A percentile compares a stretch with the other conserved stretches of the same genome.
Conservation (phyloP, 2,888 invertebrate species). For the Idaea dimidiata region DNA sequence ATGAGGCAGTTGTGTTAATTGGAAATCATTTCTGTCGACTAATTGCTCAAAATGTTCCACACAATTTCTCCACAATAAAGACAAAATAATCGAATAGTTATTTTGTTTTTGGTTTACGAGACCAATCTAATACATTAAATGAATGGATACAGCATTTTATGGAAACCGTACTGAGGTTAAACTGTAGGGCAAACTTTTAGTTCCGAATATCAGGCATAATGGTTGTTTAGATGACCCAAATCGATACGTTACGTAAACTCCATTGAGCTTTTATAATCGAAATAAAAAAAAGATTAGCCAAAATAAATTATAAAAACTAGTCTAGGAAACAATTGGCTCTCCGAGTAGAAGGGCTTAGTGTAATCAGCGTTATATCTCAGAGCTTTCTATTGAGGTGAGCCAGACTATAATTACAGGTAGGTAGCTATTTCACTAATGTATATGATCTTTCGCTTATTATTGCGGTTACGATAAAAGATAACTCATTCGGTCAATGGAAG, state of each 20-base stretch:
- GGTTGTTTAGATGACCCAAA: neutral
- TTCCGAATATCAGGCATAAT: too few relatives aligned
- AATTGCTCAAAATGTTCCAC: too few relatives aligned
- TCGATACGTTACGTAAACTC: neutral
- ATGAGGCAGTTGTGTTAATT: neutral
- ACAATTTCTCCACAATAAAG: too few relatives aligned
- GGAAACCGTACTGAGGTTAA: too few relatives aligned
- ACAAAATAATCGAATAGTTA: too few relatives aligned
- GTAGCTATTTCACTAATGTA: slow-evolving; percentile 21
- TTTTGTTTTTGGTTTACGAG: too few relatives aligned
- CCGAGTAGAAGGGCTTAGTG: slow-evolving; percentile 17
- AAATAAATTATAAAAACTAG: neutral
- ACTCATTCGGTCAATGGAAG: neutral
- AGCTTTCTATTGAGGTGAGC: slow-evolving; percentile 42
- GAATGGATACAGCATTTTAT: too few relatives aligned
- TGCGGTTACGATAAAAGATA: neutral
- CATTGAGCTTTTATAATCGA: neutral
- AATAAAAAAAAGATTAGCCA: neutral
- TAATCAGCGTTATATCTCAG: slow-evolving; percentile 31
- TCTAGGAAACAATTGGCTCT: slow-evolving; percentile 10
- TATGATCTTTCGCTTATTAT: neutral
- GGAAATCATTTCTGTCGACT: too few relatives aligned
- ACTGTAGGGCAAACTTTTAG: too few relatives aligned
- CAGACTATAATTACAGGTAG: slow-evolving; percentile 35
- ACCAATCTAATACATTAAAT: too few relatives aligned